A percentile compares a stretch with the other conserved stretches of the same genome.
These are phyloP conservation scores for Artibeus lituratus DNA, from an alignment of 2,797 vertebrate species.

Conservation along the genomic window DNA sequence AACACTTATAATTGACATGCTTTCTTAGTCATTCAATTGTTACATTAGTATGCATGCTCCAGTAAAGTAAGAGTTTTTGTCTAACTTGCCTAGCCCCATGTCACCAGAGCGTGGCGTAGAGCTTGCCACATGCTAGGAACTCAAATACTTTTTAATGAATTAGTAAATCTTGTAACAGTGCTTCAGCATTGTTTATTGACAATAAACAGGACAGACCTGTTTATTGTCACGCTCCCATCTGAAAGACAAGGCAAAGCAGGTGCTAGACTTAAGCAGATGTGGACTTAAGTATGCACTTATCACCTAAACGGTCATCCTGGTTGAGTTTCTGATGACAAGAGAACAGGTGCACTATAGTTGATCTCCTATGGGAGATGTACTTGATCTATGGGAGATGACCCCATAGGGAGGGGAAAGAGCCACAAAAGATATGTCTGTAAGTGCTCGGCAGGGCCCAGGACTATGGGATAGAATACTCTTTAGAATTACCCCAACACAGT, in stretches of 20 bases:
- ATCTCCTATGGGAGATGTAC: no score
- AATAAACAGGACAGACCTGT: not conserved
- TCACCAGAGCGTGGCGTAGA: not conserved
- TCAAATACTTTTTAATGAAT: not conserved
- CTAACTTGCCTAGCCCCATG: no score
- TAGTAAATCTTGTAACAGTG: not conserved
- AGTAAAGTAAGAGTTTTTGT: not conserved
- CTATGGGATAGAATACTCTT: not conserved
- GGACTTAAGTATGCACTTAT: not conserved
- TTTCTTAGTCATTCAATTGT: not conserved
- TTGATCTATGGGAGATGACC: not conserved
- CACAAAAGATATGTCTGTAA: rapidly evolving
- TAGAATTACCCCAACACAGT: no score
- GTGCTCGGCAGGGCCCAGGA: rapidly evolving
- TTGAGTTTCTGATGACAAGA: not conserved
- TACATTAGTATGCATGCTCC: not conserved
- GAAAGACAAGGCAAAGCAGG: not conserved
- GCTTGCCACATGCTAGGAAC: not conserved
- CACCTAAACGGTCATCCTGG: not conserved
- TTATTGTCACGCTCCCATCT: not conserved
- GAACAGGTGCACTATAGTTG: not conserved
- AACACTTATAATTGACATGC: not conserved
- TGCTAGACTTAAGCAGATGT: rapidly evolving
- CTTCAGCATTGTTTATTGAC: no score
- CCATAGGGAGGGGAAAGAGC: not conserved